Evolutionary conservation across 2,888 invertebrate genomes (phyloP).

Genomic region (Drosophila hawaiiensis): DNA sequence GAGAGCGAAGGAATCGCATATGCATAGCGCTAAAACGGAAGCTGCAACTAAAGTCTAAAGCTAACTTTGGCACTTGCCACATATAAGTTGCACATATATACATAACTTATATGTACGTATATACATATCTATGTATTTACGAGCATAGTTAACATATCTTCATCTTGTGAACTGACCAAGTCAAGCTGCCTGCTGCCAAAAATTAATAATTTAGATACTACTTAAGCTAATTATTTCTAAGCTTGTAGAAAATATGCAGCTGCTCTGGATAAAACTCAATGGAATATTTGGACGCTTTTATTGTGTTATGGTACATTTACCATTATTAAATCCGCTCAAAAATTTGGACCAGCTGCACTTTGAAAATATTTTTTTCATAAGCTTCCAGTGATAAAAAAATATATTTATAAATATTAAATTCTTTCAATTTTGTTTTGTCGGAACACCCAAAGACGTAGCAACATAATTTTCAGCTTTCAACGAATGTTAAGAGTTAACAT

Average conservation of each 20-base stretch:
- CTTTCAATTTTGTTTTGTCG: neutral
- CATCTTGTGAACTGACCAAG: neutral
- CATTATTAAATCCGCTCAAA: neutral
- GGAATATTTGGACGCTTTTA: neutral
- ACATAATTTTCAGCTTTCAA: no score
- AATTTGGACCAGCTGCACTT: neutral
- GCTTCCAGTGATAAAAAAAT: neutral
- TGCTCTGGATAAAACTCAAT: neutral
- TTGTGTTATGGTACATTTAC: neutral
- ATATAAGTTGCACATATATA: neutral
- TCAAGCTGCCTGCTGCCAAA: neutral
- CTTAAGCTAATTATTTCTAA: neutral
- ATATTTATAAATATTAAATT: neutral
- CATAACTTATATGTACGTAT: neutral
- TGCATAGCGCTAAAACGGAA: constrained; percentile 49
- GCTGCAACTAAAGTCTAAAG: constrained; percentile 39
- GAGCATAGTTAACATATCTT: neutral
- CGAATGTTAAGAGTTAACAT: neutral
- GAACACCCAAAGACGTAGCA: neutral
- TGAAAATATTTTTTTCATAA: neutral
- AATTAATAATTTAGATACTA: neutral
- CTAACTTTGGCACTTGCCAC: constrained; percentile 69
- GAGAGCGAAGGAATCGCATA: constrained; percentile 32
- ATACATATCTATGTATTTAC: neutral
- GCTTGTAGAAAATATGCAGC: neutral